Evolutionary conservation across 2,888 invertebrate species (phyloP).

Genomic region (Ganaspis brasiliensis): DNA sequence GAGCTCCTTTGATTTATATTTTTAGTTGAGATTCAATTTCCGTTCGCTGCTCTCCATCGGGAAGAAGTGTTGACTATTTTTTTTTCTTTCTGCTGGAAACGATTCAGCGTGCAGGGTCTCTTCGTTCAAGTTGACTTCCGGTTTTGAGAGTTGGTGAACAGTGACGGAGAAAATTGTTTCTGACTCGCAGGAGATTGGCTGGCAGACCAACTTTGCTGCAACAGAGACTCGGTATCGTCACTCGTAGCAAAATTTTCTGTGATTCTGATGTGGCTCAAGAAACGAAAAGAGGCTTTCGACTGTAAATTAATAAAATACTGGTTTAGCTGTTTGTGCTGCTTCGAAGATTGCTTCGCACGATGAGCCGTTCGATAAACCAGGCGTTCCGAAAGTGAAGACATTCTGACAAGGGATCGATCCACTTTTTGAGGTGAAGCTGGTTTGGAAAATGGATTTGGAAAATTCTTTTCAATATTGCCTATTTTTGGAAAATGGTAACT

Average conservation of each 20-base stretch:
- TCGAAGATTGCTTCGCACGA: constrained; percentile 10
- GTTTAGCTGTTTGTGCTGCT: background rate
- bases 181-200: constrained; percentile 56
- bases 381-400: constrained; percentile 40
- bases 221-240: constrained; percentile 58
- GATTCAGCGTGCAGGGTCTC: constrained; percentile 21
- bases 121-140: constrained; percentile 31
- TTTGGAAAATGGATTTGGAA: constrained; percentile 4
- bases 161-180: constrained; percentile 34
- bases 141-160: constrained; percentile 9
- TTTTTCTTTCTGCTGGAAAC: background rate
- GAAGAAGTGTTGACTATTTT: background rate
- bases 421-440: background rate
- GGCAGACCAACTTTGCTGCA: constrained; percentile 58
- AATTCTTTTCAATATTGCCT: background rate
- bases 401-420: constrained; percentile 21
- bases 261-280: constrained; percentile 7
- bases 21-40: constrained; percentile 15
- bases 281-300: constrained; percentile 36
- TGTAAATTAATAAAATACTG: constrained; percentile 35
- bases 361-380: constrained; percentile 5
- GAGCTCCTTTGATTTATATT: constrained; percentile 13
- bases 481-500: background rate
- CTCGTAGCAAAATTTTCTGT: constrained; percentile 40
- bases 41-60: background rate